Base-by-base conservation (phyloP, 2,888 invertebrate species). In the Acrobasis repandana region DNA sequence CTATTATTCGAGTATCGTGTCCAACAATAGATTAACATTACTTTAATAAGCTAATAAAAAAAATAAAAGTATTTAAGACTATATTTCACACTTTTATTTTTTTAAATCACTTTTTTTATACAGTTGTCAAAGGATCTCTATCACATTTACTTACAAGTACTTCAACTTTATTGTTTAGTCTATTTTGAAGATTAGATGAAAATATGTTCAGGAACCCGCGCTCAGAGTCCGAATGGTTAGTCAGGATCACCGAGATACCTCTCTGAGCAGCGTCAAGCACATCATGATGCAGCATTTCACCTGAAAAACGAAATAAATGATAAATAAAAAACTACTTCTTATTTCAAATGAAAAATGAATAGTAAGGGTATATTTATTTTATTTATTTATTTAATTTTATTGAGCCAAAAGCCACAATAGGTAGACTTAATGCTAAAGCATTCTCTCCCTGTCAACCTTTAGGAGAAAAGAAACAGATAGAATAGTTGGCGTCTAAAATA, bases 261-360 rank as follows among this genome's bases (percentile, higher is more conserved):
- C 93, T 94, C 73, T 97, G 97, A 28, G 95, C 93, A 0, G 97
- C 97, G 76, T 98, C 97, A 43, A 99, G 93, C 0, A 98, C 88
- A 68, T 98, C 98, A 78, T 99, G 99, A 84, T 99, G 99, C 1
- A 96, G 94, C 98, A 99, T 98, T 93, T 99, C 99, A 9, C 95
- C 92, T 93, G 67, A 58, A 82, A 78, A 63, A 63, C 47, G n/a
- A 46, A 46, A 6, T 16, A 36, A 11, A 49, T 36, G 16, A 20
- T 47, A 14, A 51, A 28, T 28, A 6, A 28, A 28, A 28, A 28
- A 28, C 6, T 28, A 28, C 6, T 28, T 20, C 2, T 20, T 28
- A 28, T n/a, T n/a, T n/a, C n/a, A n/a, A n/a, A n/a, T n/a, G n/a
- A 28, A 6, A 28, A 5, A 28, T 28, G 8, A 28, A n/a, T n/a